Conservation (phyloP, 2,888 invertebrate species). For the Microctonus brassicae region DNA sequence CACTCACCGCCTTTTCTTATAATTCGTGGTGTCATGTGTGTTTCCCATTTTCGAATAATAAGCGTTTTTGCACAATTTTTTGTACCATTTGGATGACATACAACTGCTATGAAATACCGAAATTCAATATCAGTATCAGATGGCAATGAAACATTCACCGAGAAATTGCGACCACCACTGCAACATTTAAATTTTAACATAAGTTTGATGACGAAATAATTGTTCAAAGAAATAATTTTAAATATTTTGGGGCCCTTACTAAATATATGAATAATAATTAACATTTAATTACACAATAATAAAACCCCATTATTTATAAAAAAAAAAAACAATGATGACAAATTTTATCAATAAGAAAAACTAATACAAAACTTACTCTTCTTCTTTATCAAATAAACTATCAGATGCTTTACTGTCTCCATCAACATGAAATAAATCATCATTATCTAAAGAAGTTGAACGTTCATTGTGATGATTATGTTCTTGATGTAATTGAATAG, state of each 20-base stretch:
- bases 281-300: too few species aligned
- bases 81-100: conserved; percentile 74
- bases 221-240: not conserved
- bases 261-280: too few species aligned
- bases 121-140: conserved; percentile 78
- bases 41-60: conserved; percentile 86
- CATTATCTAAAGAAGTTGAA: conserved; percentile 54
- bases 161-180: conserved; percentile 62
- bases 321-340: not conserved
- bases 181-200: conserved; percentile 45
- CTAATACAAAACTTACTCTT: conserved; percentile 53
- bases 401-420: conserved; percentile 51
- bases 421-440: conserved; percentile 53
- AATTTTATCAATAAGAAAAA: not conserved
- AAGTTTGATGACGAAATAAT: not conserved
- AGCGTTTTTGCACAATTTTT: conserved; percentile 69
- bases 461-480: not conserved
- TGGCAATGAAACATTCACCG: conserved; percentile 76
- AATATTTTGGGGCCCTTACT: too few species aligned
- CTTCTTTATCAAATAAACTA: conserved; percentile 51
- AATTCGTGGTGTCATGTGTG: conserved; percentile 78
- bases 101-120: conserved; percentile 82
- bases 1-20: conserved; percentile 72
- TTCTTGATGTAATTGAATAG: conserved; percentile 62
- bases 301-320: too few species aligned